Conservation (phyloP, 1,140 invertebrate genomes). For the Drosophila equinoxialis region DNA sequence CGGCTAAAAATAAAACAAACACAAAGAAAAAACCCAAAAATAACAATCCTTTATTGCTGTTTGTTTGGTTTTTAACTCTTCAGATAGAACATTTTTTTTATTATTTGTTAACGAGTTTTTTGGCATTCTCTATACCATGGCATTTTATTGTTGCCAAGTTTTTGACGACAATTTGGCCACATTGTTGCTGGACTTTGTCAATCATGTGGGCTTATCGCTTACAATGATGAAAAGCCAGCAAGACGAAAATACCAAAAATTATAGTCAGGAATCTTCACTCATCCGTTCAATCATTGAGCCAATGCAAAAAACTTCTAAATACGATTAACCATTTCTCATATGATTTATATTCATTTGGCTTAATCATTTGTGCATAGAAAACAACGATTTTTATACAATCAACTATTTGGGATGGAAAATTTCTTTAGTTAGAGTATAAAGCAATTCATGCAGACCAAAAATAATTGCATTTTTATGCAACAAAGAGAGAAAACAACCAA, state of each 20-base stretch:
- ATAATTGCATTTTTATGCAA: slow-evolving; percentile 76
- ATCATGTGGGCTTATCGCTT: slow-evolving; percentile 53
- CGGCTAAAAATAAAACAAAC: background rate
- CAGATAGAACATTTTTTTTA: background rate
- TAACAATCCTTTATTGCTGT: background rate
- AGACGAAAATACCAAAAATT: slow-evolving; percentile 8
- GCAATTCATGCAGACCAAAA: slow-evolving; percentile 39
- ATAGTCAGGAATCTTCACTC: too few species aligned
- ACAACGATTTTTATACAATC: too few species aligned
- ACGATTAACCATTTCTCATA: too few species aligned
- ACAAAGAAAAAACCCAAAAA: background rate
- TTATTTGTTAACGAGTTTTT: slow-evolving; percentile 1
- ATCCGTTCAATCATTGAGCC: too few species aligned
- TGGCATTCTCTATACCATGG: background rate
- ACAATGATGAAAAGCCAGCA: background rate
- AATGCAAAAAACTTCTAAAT: too few species aligned
- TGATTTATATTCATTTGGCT: too few species aligned
- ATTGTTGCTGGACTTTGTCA: slow-evolving; percentile 46
- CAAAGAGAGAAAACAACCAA: slow-evolving; percentile 43
- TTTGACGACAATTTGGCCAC: slow-evolving; percentile 29
- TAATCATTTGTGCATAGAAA: too few species aligned
- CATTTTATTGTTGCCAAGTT: slow-evolving; percentile 37
- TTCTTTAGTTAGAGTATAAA: slow-evolving; percentile 15
- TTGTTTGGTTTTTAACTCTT: slow-evolving; percentile 8
- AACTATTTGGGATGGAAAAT: slow-evolving; percentile 10